Percentiles rank a stretch among this genome's conserved stretches.
Evolutionary conservation across 2,797 vertebrate species (phyloP).

Genomic region (Sarcophilus harrisii): DNA sequence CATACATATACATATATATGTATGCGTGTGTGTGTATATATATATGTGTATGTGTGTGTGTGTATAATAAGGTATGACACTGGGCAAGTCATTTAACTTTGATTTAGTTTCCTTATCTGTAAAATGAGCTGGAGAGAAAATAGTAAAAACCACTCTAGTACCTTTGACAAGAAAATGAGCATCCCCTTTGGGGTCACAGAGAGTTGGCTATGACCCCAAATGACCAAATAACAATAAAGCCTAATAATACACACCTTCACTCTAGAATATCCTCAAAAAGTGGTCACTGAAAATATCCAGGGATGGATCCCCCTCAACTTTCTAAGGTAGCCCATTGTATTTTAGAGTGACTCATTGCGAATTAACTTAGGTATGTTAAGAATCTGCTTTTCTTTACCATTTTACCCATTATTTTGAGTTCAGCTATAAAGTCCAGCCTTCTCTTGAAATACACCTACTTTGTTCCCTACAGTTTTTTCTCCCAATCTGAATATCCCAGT

Average conservation of each 20-base stretch:
- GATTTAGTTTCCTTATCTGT: neutral
- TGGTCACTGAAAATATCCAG: neutral
- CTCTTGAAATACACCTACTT: neutral
- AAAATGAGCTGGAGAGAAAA: neutral
- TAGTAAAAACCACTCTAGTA: neutral
- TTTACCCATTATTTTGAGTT: neutral
- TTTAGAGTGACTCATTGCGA: neutral
- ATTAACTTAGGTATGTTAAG: neutral
- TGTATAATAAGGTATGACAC: neutral
- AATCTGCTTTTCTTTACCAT: neutral
- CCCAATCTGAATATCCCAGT: neutral
- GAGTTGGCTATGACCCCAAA: neutral
- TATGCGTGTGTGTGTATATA: too few relatives aligned
- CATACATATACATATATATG: too few relatives aligned
- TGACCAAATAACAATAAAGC: neutral
- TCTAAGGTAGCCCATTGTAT: neutral
- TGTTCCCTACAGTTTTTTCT: neutral
- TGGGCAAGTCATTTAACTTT: neutral
- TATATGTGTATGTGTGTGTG: too few relatives aligned
- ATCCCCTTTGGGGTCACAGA: neutral
- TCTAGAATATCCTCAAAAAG: neutral
- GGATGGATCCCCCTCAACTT: neutral
- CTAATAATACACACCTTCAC: neutral
- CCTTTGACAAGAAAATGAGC: neutral
- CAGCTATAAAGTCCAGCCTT: neutral